phyloP scores from a whole-genome alignment of 2,797 vertebrate genomes.

The Channa striata region DNA sequence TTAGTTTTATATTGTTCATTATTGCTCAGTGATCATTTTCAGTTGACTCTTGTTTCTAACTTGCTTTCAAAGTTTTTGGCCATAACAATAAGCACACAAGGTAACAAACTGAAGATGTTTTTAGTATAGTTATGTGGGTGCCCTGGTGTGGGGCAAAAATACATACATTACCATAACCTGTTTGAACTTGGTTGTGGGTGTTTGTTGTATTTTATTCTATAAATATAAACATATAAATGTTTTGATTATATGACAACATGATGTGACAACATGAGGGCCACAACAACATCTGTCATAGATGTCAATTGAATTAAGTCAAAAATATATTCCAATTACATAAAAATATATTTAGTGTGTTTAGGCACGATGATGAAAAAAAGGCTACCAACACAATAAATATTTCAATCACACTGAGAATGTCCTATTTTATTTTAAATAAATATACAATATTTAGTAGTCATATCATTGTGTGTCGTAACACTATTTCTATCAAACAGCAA shows the following conservation, averaged over 20 bases:
- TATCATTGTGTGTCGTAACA: background rate
- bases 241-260: too few relatives aligned
- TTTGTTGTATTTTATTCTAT: background rate
- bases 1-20: too few relatives aligned
- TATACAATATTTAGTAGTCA: background rate
- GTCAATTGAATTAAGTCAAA: background rate
- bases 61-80: too few relatives aligned
- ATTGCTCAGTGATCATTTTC: too few relatives aligned
- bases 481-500: background rate
- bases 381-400: background rate
- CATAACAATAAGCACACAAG: too few relatives aligned
- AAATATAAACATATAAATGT: too few relatives aligned
- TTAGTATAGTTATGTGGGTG: background rate
- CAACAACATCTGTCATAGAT: too few relatives aligned
- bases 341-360: too few relatives aligned
- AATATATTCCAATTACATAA: too few relatives aligned
- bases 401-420: conserved; percentile 1
- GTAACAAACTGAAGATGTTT: background rate
- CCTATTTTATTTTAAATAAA: conserved; percentile 34
- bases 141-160: background rate
- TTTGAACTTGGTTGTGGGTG: background rate
- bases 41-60: too few relatives aligned
- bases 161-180: background rate
- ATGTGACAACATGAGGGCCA: too few relatives aligned
- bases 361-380: too few relatives aligned